These are phyloP conservation scores for Subanguina moxae DNA, from an alignment of 1,140 invertebrate genomes.

Conservation along the genomic window DNA sequence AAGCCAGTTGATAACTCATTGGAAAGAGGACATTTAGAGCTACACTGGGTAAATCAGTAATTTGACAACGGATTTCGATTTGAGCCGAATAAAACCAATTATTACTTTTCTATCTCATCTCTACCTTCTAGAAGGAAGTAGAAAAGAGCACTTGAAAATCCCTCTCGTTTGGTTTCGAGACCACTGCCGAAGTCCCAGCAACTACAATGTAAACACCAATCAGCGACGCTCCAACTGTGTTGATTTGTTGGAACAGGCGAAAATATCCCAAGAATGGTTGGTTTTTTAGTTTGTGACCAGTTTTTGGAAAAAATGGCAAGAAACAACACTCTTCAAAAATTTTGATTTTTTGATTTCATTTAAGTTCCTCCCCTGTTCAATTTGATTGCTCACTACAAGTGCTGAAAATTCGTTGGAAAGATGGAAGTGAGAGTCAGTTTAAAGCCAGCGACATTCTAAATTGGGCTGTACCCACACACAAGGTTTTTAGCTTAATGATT, in stretches of 20 bases:
- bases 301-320: too few relatives aligned
- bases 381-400: slow-evolving; percentile 31
- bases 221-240: slow-evolving; percentile 40
- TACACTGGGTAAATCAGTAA: too few relatives aligned
- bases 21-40: too few relatives aligned
- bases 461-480: slow-evolving; percentile 32
- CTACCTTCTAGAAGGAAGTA: too few relatives aligned
- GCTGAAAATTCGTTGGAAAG: slow-evolving; percentile 29
- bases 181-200: slow-evolving; percentile 39
- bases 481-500: slow-evolving; percentile 14
- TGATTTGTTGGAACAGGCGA: slow-evolving; percentile 36
- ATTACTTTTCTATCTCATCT: too few relatives aligned
- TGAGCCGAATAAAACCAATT: too few relatives aligned
- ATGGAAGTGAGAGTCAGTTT: slow-evolving; percentile 31
- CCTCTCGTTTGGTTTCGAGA: slow-evolving; percentile 55
- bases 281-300: too few relatives aligned
- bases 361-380: slow-evolving; percentile 15
- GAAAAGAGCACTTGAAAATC: slow-evolving; percentile 10
- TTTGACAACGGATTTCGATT: too few relatives aligned
- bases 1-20: too few relatives aligned
- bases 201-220: slow-evolving; percentile 46
- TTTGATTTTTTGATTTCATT: not conserved
- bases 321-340: too few relatives aligned
- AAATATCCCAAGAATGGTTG: slow-evolving; percentile 4
- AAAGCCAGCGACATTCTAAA: slow-evolving; percentile 26